Evolutionary conservation across 2,113 vertebrate species (phyloP), one percentile per base, ranked within the genome.

Genomic region (Probosciger aterrimus): DNA sequence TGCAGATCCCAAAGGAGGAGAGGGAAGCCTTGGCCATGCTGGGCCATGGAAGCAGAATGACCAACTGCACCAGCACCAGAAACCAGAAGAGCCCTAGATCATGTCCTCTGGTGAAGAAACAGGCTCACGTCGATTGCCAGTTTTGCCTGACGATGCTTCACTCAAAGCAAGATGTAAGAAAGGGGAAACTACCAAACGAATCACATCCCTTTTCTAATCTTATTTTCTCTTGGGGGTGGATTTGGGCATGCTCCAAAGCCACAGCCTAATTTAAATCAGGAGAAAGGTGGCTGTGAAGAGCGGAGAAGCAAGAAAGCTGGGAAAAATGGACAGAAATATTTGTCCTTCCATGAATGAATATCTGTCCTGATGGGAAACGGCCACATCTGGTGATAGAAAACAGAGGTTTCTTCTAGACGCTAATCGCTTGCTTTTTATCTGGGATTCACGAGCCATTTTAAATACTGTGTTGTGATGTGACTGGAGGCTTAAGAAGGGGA

Each of bases 151-250:
- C 2, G 24, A 53, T 83, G 85, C 91, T 84, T 83, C 44, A 18
- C 92, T 91, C 13, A 5, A 68, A 78, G 79, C 47, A 74, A 86
- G 50, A 85, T 82, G 37, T 57, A 76, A 59, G 49, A 86, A 87
- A 91, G 71, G 92, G 91, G 82, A 96, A 96, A 65, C 62, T 91
- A 93, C 82, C 67, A 95, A 96, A 97, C 96, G 82, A 96, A 96
- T 97, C 95, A 96, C 96, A 94, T 97, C 95, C 96, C 95, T 92
- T 95, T 82, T 77, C 92, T 95, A 94, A 96, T 95, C 92, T 80
- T 91, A 75, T 96, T 96, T 96, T 95, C 96, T 96, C 95, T 60
- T 57, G 96, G 95, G 95, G 90, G 76, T 92, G 78, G 95, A 63
- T 85, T 94, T 96, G 96, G 96, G 87, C 71, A 50, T 35, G 49